A percentile compares a stretch with the other conserved stretches of the same genome.
These are phyloP conservation scores for Aphelinus atriplicis DNA, from an alignment of 1,140 invertebrate species.

Conservation along the genomic window DNA sequence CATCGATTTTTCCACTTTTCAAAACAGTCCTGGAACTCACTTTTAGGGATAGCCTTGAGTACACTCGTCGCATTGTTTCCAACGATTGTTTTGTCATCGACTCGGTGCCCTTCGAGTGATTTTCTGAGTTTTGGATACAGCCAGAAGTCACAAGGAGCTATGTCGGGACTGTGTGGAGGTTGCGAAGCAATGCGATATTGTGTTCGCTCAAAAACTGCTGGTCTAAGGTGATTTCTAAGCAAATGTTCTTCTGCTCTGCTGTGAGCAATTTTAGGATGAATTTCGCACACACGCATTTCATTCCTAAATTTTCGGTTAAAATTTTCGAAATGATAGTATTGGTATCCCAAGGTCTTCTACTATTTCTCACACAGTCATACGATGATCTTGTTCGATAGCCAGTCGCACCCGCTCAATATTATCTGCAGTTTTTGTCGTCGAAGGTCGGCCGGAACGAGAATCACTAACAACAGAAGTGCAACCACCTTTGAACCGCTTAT, in stretches of 20 bases:
- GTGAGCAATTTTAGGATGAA: slow-evolving; percentile 38
- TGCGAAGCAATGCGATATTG: slow-evolving; percentile 45
- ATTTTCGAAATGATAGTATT: slow-evolving; percentile 17
- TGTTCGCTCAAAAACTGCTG: slow-evolving; percentile 44
- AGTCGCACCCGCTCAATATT: neutral
- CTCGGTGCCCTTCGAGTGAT: slow-evolving; percentile 43
- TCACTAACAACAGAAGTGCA: slow-evolving; percentile 17
- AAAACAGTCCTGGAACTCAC: no score
- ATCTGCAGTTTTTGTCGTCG: slow-evolving; percentile 10
- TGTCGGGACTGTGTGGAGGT: slow-evolving; percentile 49
- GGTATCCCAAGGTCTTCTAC: slow-evolving; percentile 24
- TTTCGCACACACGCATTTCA: slow-evolving; percentile 16
- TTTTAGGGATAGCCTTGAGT: slow-evolving; percentile 40
- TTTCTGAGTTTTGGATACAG: slow-evolving; percentile 48
- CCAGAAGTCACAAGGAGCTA: slow-evolving; percentile 48
- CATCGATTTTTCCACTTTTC: no score
- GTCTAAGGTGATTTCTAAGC: slow-evolving; percentile 33
- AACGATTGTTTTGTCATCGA: slow-evolving; percentile 34
- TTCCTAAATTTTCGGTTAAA: slow-evolving; percentile 6
- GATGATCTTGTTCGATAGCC: slow-evolving; percentile 7
- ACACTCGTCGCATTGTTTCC: slow-evolving; percentile 39
- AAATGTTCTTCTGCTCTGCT: slow-evolving; percentile 47
- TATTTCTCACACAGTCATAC: slow-evolving; percentile 10
- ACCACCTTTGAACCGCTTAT: slow-evolving; percentile 4
- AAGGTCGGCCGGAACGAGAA: slow-evolving; percentile 18